Conservation (phyloP, 2,888 invertebrate genomes). For the Willowsia nigromaculata region DNA sequence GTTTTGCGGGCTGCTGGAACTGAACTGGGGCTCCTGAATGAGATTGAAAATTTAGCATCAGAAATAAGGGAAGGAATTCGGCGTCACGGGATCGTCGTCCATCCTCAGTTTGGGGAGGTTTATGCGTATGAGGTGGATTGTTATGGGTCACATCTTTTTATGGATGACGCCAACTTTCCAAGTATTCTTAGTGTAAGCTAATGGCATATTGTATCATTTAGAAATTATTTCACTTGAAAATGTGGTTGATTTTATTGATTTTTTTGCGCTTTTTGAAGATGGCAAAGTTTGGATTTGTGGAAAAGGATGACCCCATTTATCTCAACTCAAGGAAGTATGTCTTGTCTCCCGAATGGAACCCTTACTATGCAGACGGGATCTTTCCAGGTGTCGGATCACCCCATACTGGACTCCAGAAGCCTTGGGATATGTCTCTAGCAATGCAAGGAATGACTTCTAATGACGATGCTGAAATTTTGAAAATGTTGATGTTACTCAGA, state of each 20-base stretch:
- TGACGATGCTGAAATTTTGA: constrained; percentile 72
- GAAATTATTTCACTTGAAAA: no score
- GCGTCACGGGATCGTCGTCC: constrained; percentile 70
- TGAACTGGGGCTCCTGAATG: constrained; percentile 55
- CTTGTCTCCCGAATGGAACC: constrained; percentile 74
- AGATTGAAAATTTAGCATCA: constrained; percentile 64
- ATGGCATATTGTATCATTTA: no score
- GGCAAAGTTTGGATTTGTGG: constrained; percentile 74
- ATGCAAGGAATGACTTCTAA: constrained; percentile 76
- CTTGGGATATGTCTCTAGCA: constrained; percentile 75
- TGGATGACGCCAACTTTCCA: constrained; percentile 77
- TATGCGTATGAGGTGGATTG: constrained; percentile 78
- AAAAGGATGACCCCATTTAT: constrained; percentile 71
- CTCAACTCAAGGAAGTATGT: constrained; percentile 75
- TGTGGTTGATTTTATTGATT: no score
- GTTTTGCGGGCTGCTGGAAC: constrained; percentile 62
- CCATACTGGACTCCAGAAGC: constrained; percentile 75
- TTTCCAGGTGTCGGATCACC: constrained; percentile 76
- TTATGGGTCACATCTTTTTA: constrained; percentile 76
- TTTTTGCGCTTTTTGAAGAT: no score
- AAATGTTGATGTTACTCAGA: constrained; percentile 67
- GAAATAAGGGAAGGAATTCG: constrained; percentile 72
- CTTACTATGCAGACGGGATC: constrained; percentile 70
- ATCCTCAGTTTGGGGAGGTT: constrained; percentile 75
- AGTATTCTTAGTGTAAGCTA: constrained; percentile 66